Base-by-base conservation (phyloP, 2,797 vertebrate genomes). In the Hipposideros larvatus region DNA sequence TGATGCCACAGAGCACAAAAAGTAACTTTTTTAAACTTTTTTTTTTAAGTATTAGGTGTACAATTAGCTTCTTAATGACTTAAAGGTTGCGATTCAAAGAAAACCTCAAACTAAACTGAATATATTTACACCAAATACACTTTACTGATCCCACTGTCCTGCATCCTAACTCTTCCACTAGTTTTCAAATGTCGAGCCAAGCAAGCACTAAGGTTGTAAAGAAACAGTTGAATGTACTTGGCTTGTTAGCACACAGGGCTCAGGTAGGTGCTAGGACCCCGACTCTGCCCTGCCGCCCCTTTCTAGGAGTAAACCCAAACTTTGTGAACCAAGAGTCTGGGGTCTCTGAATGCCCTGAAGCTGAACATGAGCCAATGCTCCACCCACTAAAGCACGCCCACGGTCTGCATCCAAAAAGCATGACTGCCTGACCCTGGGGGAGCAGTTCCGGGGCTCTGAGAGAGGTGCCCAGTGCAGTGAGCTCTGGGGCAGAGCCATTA, bases 41-140 rank as follows among this genome's bases (percentile, higher is more conserved):
- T 43, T 68, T 79, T 70, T 65, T 90, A 90, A 97, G 97, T 83
- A 61, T 90, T 94, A 92, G 77, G 74, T 90, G 74, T 89, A 96
- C 37, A 96, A 96, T 71, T 85, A 87, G 66, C 84, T 97, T 98
- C 91, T 89, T 94, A 98, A 96, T 59, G n/a, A 85, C 86, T 97
- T 97, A 97, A 92, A 77, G 43, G 34, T 95, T 98, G 63, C 16
- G 74, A 83, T 66, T 97, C 68, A 96, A 95, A 90, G 65, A 71
- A 90, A 85, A 85, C 14, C 7, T 90, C 77, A 83, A 41, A 66
- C 51, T 63, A 90, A 89, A 91, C 31, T 53, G 51, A 79, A 73
- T 11, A 7, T 84, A 31, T 79, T 87, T 77, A 46, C 4, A 7
- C 51, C 57, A 65, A 68, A 68, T 84, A 55, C 14, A n/a, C 84